Conservation (phyloP, 2,888 invertebrate genomes). For the Aromia moschata region DNA sequence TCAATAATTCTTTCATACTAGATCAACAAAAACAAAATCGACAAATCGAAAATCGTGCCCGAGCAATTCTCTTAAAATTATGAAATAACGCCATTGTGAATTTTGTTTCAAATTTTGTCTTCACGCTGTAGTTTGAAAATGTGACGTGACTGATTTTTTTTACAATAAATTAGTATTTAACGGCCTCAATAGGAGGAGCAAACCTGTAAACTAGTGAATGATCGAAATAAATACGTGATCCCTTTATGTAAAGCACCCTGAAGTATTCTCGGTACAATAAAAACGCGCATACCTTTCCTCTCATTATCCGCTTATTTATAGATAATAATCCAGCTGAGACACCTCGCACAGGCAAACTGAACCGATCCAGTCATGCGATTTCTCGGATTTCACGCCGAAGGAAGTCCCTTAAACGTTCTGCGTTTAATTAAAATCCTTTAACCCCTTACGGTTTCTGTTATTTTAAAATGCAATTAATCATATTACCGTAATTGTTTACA, state of each 20-base stretch:
- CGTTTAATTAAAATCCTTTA: conserved; percentile 24
- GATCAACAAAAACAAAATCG: too few species aligned
- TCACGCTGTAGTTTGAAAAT: background rate
- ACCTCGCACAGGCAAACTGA: conserved; percentile 3
- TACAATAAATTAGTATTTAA: too few species aligned
- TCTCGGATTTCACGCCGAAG: conserved; percentile 10
- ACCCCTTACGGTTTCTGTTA: conserved; percentile 31
- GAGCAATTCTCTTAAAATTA: background rate
- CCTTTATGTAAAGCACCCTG: too few species aligned
- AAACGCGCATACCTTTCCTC: background rate
- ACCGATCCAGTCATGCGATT: conserved; percentile 10
- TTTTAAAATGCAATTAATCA: conserved; percentile 49
- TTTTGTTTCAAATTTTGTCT: background rate
- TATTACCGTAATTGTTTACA: conserved; percentile 51
- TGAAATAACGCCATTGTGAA: background rate
- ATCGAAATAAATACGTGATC: too few species aligned
- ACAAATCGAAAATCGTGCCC: background rate
- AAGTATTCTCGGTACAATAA: too few species aligned
- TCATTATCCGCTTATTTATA: background rate
- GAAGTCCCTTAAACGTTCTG: conserved; percentile 15
- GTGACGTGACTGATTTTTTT: too few species aligned
- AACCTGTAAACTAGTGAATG: too few species aligned
- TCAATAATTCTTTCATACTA: too few species aligned
- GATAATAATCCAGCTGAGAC: conserved; percentile 3
- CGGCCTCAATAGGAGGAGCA: too few species aligned